A percentile compares a stretch with the other conserved stretches of the same genome.
Conservation (phyloP, 2,888 invertebrate genomes). For the Drymonia ruficornis region DNA sequence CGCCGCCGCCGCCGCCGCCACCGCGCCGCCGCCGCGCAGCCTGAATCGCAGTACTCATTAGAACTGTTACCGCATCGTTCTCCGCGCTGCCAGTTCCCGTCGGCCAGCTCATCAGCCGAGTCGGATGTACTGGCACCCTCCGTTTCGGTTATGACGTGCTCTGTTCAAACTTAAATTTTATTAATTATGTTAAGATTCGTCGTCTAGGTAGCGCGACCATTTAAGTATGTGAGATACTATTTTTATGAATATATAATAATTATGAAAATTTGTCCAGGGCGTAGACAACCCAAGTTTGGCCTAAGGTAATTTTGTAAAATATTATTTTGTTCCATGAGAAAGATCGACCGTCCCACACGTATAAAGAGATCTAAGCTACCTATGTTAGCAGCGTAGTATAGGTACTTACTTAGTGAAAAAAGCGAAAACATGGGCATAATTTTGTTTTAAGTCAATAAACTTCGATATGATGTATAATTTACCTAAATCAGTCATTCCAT, state of each 20-base stretch:
- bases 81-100: background rate
- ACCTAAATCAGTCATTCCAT: no score
- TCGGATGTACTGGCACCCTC: background rate
- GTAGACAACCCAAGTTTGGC: slow-evolving; percentile 17
- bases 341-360: background rate
- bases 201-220: background rate
- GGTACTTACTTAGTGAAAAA: no score
- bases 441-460: no score
- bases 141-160: background rate
- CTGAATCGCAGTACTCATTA: no score
- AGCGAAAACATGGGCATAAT: no score
- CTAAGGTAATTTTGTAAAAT: slow-evolving; percentile 7
- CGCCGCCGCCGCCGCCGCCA: background rate
- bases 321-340: background rate
- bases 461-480: no score
- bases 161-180: background rate
- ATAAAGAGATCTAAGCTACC: background rate
- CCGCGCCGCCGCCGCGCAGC: background rate
- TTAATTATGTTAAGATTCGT: background rate
- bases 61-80: background rate
- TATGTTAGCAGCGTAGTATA: background rate
- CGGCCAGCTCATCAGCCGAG: background rate
- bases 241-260: background rate
- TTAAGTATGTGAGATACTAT: background rate
- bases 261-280: slow-evolving; percentile 8